Conservation (phyloP, 2,797 vertebrate species). For the Enteromius unitaeniatus region DNA sequence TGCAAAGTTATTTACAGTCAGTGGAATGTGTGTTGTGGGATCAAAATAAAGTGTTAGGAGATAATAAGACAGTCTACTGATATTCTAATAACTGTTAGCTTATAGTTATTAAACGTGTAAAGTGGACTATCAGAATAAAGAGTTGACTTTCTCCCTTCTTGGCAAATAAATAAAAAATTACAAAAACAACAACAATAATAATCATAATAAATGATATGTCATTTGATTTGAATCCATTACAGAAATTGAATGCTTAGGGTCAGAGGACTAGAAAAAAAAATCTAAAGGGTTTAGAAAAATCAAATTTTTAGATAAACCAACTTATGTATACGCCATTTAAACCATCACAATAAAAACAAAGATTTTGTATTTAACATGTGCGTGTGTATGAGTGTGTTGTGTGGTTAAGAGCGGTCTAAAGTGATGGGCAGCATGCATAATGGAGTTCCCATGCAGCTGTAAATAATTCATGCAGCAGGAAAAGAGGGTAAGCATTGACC, state of each 20-base stretch:
- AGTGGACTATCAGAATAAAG: neutral
- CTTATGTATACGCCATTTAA: neutral
- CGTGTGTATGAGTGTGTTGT: constrained; percentile 43
- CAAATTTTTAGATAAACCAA: neutral
- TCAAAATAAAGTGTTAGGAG: neutral
- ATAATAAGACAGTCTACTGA: neutral
- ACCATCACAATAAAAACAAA: neutral
- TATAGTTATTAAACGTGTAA: neutral
- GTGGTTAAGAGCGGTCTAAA: constrained; percentile 29
- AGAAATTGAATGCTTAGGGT: neutral
- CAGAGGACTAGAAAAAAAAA: neutral
- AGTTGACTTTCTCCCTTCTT: neutral
- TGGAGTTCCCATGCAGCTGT: constrained; percentile 61
- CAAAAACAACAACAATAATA: neutral
- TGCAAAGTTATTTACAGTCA: neutral
- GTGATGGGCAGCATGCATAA: constrained; percentile 61
- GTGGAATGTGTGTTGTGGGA: neutral
- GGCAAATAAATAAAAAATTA: neutral
- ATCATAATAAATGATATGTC: neutral
- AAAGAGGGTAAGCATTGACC: constrained; percentile 56
- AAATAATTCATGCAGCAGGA: constrained; percentile 63
- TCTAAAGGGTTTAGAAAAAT: neutral
- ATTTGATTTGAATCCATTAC: neutral
- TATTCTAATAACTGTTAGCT: neutral
- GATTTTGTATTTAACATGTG: constrained; percentile 5